Evolutionary conservation across 2,113 vertebrate genomes (phyloP), one percentile per base, ranked within the genome.

Genomic region (Melanocharis versteri): DNA sequence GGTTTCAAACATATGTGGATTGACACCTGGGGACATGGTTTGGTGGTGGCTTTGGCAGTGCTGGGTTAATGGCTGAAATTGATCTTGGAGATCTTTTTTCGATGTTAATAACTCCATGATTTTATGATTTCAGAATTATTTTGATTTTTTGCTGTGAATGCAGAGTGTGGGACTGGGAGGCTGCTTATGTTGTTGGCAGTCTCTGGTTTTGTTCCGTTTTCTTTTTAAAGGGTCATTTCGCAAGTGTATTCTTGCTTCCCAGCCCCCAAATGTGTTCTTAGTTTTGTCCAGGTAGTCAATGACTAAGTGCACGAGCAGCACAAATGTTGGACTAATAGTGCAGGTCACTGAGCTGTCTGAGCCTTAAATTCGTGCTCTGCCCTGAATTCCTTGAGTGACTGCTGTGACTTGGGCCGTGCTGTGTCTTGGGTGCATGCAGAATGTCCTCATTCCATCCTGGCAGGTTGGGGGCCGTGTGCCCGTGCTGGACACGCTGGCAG

Each of bases 381-480:
- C n/a, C 61, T 78, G 57, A 51, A 40, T 76, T 40, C 11, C 21
- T 45, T 4, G 14, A 22, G 24, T 44, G 31, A 1, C 19, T 37
- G 50, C 70, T 87, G 61, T 31, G 50, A 7, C 27, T 39, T 15
- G 1, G 60, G 51, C 18, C 15, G 26, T 26, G 35, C 23, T 35
- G 27, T 14, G n/a, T 28, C 17, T 23, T 30, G 3, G 5, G 4
- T 24, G 5, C 35, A 13, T 15, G 15, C 53, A 83, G 2, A 53
- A 13, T 51, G 28, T 87, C 17, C 54, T 51, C 1, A 0, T 78
- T 70, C 2, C 70, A 1, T 1, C 15, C 53, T 10, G 7, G 30
- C 91, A 99, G 99, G 98, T 80, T 50, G 98, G 98, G 65, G 98
- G 98, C 27, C 97, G 98, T 12, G 95, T 98, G 45, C 98, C 98